phyloP scores from a whole-genome alignment of 2,113 vertebrate species.

The Anolis sagrei region DNA sequence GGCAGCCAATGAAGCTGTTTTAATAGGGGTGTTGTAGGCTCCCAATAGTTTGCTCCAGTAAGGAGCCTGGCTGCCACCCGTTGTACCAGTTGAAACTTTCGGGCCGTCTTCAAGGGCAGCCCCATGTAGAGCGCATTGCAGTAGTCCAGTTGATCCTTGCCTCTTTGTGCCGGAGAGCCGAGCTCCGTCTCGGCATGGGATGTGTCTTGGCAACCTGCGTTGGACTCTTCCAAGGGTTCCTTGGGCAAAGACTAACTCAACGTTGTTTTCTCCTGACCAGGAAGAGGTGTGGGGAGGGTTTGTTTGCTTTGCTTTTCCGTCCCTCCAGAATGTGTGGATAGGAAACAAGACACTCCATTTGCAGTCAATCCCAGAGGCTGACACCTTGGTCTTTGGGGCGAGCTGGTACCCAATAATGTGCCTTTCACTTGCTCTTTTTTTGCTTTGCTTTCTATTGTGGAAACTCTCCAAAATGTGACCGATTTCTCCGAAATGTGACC shows the following conservation, averaged over 20 bases:
- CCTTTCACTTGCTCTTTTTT: conserved; percentile 50
- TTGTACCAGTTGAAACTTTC: too few species aligned
- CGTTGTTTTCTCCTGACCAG: too few species aligned
- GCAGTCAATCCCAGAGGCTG: fast-evolving
- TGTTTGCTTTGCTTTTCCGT: background rate
- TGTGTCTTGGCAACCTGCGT: background rate
- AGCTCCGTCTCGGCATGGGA: too few species aligned
- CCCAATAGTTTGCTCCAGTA: too few species aligned
- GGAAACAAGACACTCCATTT: background rate
- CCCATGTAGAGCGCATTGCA: too few species aligned
- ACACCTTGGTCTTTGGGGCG: background rate
- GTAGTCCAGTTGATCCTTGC: too few species aligned
- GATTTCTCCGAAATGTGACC: too few species aligned
- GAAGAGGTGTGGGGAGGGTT: background rate
- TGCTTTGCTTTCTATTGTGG: conserved; percentile 50
- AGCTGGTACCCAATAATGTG: conserved; percentile 47
- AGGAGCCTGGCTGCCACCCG: too few species aligned
- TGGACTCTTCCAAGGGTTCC: background rate
- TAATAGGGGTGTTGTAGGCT: too few species aligned
- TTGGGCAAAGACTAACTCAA: background rate
- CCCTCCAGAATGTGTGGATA: background rate
- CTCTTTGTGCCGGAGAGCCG: background rate
- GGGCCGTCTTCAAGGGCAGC: too few species aligned
- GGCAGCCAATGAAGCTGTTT: too few species aligned
- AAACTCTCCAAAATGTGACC: too few species aligned